Base-by-base conservation (phyloP, 2,888 invertebrate genomes). In the Morinoia aosen region DNA sequence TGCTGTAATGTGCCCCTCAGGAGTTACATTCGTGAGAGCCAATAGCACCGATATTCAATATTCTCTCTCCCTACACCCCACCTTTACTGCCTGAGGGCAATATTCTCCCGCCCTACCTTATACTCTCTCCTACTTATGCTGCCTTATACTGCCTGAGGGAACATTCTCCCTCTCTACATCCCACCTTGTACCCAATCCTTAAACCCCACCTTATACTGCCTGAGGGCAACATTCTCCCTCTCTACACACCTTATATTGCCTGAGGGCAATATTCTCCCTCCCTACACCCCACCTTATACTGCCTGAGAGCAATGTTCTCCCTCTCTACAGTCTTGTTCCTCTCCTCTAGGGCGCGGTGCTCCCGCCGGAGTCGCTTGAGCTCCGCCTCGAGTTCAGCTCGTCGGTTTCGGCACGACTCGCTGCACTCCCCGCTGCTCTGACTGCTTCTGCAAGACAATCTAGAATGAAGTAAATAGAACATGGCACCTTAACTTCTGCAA, bases 301-400 rank as follows among this genome's bases (percentile, higher is more conserved):
- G 96, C 48, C 96, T 95, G 39, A 96, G 96, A 39, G 96, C 95
- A n/a, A 95, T 93, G 95, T 96, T 96, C 97, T 98, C 98, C 96
- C 98, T 97, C 97, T 98, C 98, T 95, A 97, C 97, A 96, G 97
- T 97, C 96, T 97, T 97, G 96, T 97, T 97, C 97, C 98, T 98
- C 91, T 98, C 98, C 96, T 98, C 98, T 96, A 98, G 97, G 88
- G 97, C 97, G 97, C 98, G 98, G 93, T 98, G 97, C 96, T 98
- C 98, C 96, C 98, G 97, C 91, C 98, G 97, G 96, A 98, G 97
- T 97, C 98, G 98, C 97, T 98, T 98, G 58, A 98, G 97, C 97
- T 98, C 98, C 97, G 98, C 97, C 97, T 98, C 98, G 96, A 98
- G 97, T 97, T 98, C 97, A 97, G 98, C 97, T 91, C 98, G 97